Base-by-base conservation (phyloP, 2,888 invertebrate species). In the Sarcophaga variegata region DNA sequence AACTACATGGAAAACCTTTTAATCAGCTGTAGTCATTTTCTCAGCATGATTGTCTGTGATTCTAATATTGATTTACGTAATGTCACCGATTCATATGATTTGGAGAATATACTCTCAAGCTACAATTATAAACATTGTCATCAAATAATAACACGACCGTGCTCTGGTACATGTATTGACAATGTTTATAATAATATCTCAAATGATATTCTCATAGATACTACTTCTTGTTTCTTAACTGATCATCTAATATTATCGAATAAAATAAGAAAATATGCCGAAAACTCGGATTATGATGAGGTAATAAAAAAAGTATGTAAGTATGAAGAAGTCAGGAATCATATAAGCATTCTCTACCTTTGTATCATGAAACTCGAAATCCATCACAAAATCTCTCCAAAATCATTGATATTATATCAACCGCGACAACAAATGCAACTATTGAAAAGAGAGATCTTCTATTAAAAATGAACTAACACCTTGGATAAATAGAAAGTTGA, bases 131-230 rank as follows among this genome's bases (percentile, higher is more conserved):
- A 62, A 62, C n/a, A 62, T 10, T 62, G 22, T n/a, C 62, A 22
- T 6, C 17, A 14, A 20, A 22, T 62, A 20, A 62, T n/a, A 62
- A 62, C 62, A 62, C 22, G 62, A 5, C 25, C 64, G 12, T 11
- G 11, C 22, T 25, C 27, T 64, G 63, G 63, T 64, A 64, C 64
- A 64, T 64, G 64, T 64, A 64, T 64, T 64, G 64, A 64, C 14
- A 22, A 27, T 25, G 25, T 64, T 64, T 64, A 27, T 25, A 64
- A 27, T 64, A 25, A 25, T n/a, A 64, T 25, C 11, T 12, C 64
- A 25, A 10, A 64, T 6, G n/a, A 64, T n/a, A n/a, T 64, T 64
- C 27, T 64, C 17, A 64, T 64, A 64, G 64, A 64, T 64, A 27
- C 27, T 64, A 64, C 27, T 64, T 22, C 64, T 11, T 64, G 64